Percentiles rank a stretch among this genome's conserved stretches.
phyloP scores from a whole-genome alignment of 2,113 vertebrate genomes.

The Ictalurus furcatus region DNA sequence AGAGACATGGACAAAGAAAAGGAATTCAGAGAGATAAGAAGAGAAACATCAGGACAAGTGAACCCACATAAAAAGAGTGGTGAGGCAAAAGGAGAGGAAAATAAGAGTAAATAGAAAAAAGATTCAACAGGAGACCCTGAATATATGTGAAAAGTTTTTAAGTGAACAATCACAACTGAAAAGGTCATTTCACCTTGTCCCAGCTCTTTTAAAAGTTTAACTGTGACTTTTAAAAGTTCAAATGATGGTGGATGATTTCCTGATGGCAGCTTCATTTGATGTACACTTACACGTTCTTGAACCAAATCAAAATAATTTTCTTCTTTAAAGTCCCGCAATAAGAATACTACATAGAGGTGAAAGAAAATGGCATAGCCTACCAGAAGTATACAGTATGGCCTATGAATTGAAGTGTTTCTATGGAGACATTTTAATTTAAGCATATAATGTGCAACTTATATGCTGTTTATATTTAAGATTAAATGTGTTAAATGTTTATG shows the following conservation, averaged over 20 bases:
- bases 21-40: neutral
- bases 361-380: neutral
- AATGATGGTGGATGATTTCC: neutral
- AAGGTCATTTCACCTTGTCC: constrained; percentile 12
- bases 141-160: neutral
- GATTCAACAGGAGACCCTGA: neutral
- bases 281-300: neutral
- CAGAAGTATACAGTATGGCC: neutral
- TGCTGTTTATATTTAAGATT: neutral
- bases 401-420: neutral
- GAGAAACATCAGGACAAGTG: too few relatives aligned
- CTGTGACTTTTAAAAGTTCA: neutral
- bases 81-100: neutral
- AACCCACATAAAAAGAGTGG: neutral
- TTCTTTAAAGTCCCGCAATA: neutral
- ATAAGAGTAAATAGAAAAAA: neutral
- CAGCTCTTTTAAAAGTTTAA: neutral
- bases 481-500: neutral
- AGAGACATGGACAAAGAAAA: neutral
- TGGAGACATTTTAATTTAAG: neutral
- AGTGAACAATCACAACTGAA: constrained; percentile 2
- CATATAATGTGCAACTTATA: neutral
- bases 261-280: neutral
- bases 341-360: neutral
- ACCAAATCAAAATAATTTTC: neutral